Evolutionary conservation across 2,888 invertebrate species (phyloP).

Genomic region (Zygothrica quintamaculata): DNA sequence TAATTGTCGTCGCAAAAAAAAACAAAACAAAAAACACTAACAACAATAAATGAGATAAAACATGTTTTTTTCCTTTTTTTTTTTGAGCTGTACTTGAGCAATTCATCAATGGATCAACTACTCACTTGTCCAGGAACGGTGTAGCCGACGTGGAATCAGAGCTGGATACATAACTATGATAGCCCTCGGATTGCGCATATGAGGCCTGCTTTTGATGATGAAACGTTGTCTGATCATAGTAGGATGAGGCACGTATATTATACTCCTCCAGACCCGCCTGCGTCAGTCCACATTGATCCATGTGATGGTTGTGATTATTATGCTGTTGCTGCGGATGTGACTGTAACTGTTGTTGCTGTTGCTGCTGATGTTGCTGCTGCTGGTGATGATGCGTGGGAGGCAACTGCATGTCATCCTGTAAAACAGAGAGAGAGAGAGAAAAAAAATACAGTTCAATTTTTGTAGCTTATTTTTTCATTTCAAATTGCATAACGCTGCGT

Average conservation of each 20-base stretch:
- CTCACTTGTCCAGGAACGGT: conserved; percentile 89
- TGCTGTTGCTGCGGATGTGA: conserved; percentile 17
- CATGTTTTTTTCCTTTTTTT: conserved; percentile 45
- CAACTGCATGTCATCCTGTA: conserved; percentile 82
- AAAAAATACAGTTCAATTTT: conserved; percentile 16
- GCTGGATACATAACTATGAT: conserved; percentile 92
- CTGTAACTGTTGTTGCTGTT: conserved; percentile 31
- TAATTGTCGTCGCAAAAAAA: conserved; percentile 69
- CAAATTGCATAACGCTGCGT: conserved; percentile 65
- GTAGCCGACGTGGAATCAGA: conserved; percentile 91
- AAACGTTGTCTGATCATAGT: conserved; percentile 86
- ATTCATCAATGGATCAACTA: conserved; percentile 19
- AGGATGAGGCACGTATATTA: conserved; percentile 87
- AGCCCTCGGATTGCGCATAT: conserved; percentile 92
- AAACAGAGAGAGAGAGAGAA: conserved; percentile 20
- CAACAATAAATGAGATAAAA: no score
- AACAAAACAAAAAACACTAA: no score
- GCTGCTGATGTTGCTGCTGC: conserved; percentile 18
- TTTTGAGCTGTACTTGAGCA: conserved; percentile 3
- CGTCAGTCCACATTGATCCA: conserved; percentile 85
- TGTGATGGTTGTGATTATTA: conserved; percentile 31
- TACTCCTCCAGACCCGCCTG: conserved; percentile 90
- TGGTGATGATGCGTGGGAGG: conserved; percentile 53
- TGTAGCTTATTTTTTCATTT: conserved; percentile 12
- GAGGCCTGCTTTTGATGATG: conserved; percentile 90